phyloP scores from a whole-genome alignment of 2,888 invertebrate species.

The Cotesia congregata region DNA sequence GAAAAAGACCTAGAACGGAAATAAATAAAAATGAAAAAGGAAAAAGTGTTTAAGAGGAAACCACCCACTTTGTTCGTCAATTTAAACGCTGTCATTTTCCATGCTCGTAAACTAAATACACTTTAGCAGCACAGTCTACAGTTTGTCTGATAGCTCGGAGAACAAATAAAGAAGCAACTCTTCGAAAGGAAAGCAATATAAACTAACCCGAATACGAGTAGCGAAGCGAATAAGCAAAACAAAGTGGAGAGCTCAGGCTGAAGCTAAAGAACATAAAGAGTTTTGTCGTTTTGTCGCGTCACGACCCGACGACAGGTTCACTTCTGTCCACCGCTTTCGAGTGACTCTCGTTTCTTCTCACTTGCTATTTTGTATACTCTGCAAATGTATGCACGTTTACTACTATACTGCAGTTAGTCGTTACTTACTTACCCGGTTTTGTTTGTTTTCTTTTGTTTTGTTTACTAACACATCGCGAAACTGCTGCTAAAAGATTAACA shows the following conservation, averaged over 20 bases:
- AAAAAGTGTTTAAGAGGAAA: no score
- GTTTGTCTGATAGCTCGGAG: neutral
- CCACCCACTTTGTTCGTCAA: constrained; percentile 5
- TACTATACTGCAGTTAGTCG: neutral
- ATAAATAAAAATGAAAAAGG: no score
- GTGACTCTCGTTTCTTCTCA: constrained; percentile 31
- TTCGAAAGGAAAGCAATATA: no score
- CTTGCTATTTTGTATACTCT: constrained; percentile 1
- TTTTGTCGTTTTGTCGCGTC: constrained; percentile 32
- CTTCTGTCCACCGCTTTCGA: constrained; percentile 37
- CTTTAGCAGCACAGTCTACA: neutral
- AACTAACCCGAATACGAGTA: neutral
- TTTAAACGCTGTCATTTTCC: neutral
- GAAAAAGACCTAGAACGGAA: no score
- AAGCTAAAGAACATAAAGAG: constrained; percentile 5
- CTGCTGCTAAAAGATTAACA: no score
- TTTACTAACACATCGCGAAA: no score
- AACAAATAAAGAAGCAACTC: neutral
- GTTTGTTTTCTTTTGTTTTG: no score
- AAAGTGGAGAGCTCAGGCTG: neutral
- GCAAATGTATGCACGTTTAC: constrained; percentile 5
- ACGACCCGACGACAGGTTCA: constrained; percentile 46
- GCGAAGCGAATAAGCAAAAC: neutral
- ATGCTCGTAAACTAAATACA: neutral
- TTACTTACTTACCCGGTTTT: neutral